Percentiles rank a stretch among this genome's conserved stretches.
phyloP scores from a whole-genome alignment of 2,797 vertebrate genomes.

The Ceyx erithaca region DNA sequence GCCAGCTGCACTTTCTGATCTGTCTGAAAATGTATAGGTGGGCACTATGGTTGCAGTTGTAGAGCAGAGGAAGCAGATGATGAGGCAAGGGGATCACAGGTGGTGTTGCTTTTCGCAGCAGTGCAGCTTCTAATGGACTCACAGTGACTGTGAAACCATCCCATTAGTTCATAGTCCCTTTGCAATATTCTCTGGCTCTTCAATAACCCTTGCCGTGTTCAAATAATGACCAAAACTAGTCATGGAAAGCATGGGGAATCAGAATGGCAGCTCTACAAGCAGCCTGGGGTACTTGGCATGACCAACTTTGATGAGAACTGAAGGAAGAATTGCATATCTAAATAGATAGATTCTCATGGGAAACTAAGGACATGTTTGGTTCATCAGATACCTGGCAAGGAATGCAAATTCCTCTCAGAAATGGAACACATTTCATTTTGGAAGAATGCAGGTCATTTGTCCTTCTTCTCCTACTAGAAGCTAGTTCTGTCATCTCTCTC shows the following conservation, averaged over 20 bases:
- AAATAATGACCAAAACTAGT: neutral
- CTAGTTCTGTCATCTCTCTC: neutral
- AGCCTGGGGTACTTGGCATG: neutral
- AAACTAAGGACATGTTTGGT: neutral
- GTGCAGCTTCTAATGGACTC: neutral
- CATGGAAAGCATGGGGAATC: neutral
- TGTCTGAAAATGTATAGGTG: neutral
- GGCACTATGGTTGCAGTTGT: neutral
- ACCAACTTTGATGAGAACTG: neutral
- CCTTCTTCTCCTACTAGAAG: neutral
- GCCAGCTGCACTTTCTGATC: neutral
- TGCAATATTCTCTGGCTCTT: neutral
- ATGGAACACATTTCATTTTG: neutral
- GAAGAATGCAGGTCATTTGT: neutral
- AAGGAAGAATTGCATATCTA: neutral
- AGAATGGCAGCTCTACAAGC: neutral
- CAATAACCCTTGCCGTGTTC: neutral
- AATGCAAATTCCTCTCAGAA: neutral
- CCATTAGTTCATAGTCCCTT: neutral
- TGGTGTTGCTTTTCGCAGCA: neutral
- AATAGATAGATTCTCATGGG: neutral
- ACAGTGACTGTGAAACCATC: neutral
- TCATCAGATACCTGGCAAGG: neutral
- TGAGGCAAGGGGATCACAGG: fast-evolving
- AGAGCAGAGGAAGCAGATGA: neutral